Evolutionary conservation across 2,797 vertebrate species (phyloP), one percentile per base, ranked within the genome.

Genomic region (Parauchenoglanis punctatus): DNA sequence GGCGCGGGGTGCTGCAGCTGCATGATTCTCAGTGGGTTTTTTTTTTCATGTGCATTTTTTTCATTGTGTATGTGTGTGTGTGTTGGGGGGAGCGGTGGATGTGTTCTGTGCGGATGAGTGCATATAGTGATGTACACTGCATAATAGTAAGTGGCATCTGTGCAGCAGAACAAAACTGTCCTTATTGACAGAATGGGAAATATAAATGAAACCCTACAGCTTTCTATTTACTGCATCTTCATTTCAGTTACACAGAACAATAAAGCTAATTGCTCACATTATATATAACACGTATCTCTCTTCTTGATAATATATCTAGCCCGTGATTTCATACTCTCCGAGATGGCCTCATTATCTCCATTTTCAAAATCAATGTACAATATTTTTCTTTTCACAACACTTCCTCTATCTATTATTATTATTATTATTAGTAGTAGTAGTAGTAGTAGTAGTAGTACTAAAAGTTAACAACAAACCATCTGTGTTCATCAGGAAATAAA

Each of bases 1-100:
- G 91, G 90, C 82, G 89, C 86, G 89, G 87, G 90, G 89, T 87
- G 91, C 93, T 92, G 94, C 92, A 93, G 93, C 92, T 94, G 93
- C 92, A 92, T 93, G 89, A 90, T 87, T 90, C 85, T 67, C 72
- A 49, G 86, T 89, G 81, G 52, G 85, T 87, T 87, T 90, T 88
- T 89, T 86, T 40, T 68, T n/a, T 15, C 68, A 35, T 77, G 86
- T 46, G 75, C 76, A 61, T 40, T 67, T 63, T 35, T 84, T 28
- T 65, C 54, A 84, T 61, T 70, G 67, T 54, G 67, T 52, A 20
- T 78, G 70, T 89, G 73, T 89, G 35, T 89, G 3, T 75, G 56
- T 85, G 75, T 90, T 40, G 46, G 56, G 63, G 49, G 35, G 35
- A 35, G 35, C 35, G 35, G 52, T 58, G 58, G 52, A 31, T 56